Base-by-base conservation (phyloP, 1,140 invertebrate genomes). In the Dreissena rostriformis region DNA sequence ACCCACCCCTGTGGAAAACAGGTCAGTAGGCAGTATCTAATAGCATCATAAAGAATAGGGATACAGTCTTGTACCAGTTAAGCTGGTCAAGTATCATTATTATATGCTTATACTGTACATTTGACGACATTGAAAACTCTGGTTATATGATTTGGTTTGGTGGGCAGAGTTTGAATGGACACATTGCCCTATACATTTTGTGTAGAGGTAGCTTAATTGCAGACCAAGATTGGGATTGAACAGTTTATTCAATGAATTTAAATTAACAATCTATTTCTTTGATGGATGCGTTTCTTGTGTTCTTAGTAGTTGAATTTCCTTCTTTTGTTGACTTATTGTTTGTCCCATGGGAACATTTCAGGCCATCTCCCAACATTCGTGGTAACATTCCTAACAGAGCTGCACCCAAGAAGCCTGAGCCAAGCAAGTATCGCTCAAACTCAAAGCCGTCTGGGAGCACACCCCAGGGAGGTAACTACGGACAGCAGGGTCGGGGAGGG, bases 1-100 rank as follows among this genome's bases (percentile, higher is more conserved):
- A 26, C 97, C 98, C 61, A 96, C 96, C 75, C 96, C 96, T 83
- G 95, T 96, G 8, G 96, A 97, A 92, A 96, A 97, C 92, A 96
- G 95, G 95, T 96, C n/a, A 39, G 29, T 55, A 14, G 12, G 14
- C 39, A 39, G 39, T 8, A 39, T 39, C 39, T 39, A 8, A 2
- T 39, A 22, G 2, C 24, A 2, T n/a, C 7, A 11, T 63, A 63
- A 4, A 26, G 2, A 63, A 63, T n/a, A 63, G 11, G 24, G 19
- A 26, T 11, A 63, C 19, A 22, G 19, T 63, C 61, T 22, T 63
- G 24, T 22, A 26, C 19, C 24, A 63, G 19, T 22, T 5, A 26
- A 11, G 24, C 61, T 26, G 19, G 2, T 63, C 2, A 11, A 61
- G 55, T 61, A n/a, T 61, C n/a, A 15, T 61, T 15, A 61, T 14